Base-by-base conservation (phyloP, 2,113 vertebrate species). In the Andinoacara biseriatus region DNA sequence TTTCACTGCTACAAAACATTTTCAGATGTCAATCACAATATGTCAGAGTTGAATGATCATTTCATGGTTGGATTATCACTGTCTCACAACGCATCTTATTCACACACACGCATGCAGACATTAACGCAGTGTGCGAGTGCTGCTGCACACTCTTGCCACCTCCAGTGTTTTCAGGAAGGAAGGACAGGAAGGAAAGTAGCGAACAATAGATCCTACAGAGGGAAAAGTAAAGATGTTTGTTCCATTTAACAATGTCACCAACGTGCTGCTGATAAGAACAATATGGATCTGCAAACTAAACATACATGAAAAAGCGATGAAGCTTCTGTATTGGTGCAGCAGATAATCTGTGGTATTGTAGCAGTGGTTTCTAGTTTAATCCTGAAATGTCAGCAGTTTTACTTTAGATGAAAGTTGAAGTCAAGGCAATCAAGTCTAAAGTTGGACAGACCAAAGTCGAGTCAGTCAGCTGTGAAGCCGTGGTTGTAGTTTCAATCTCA, bases 171-270 rank as follows among this genome's bases (percentile, higher is more conserved):
- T 88, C 86, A 90, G 92, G 90, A 92, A 89, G 86, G 40, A 3
- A n/a, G n/a, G 5, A 13, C 76, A 89, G 92, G 92, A 92, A 93
- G 92, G 90, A 91, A 91, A 89, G 14, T 60, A 85, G 54, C n/a
- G 10, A 31, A 84, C 88, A 81, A 76, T 33, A 49, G 18, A 24
- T 20, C 1, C 3, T 26, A 77, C 10, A 17, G 80, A 76, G 76
- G 40, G 62, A 54, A 67, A 54, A 60, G 77, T 62, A 81, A 81
- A 75, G 15, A 69, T 65, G 17, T 43, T 26, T 26, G 24, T 56
- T 6, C 63, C 18, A 8, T 35, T 59, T 61, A 31, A 75, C 22
- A n/a, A 65, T 33, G 69, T 80, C 1, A 61, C 14, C 24, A 56
- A 13, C 0, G 0, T 49, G 2, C 24, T 54, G 22, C 57, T 6